phyloP scores from a whole-genome alignment of 2,113 vertebrate species.

The Strix aluco region DNA sequence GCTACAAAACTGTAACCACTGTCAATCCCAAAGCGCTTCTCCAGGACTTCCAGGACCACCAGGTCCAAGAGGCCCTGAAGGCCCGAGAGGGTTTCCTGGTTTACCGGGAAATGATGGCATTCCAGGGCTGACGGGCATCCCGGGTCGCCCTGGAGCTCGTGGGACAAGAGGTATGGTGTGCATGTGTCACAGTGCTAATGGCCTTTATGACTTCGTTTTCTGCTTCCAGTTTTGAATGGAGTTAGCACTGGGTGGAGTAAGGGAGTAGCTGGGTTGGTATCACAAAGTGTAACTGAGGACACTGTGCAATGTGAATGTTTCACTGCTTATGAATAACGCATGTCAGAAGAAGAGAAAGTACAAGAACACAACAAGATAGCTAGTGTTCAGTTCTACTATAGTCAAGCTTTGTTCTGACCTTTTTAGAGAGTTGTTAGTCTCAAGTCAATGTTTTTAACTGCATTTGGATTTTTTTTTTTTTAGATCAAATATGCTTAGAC shows the following conservation, averaged over 20 bases:
- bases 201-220: neutral
- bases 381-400: neutral
- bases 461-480: neutral
- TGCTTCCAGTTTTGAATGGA: neutral
- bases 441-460: neutral
- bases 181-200: neutral
- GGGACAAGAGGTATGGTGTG: conserved; percentile 86
- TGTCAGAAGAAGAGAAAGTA: neutral
- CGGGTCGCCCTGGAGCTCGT: conserved; percentile 83
- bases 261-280: neutral
- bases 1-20: conserved; percentile 83
- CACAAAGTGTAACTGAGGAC: neutral
- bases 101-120: conserved; percentile 83
- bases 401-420: neutral
- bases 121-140: conserved; percentile 81
- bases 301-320: neutral
- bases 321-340: fast-evolving
- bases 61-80: conserved; percentile 84
- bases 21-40: conserved; percentile 78
- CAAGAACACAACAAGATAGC: neutral
- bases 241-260: neutral
- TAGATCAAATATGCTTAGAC: neutral
- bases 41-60: conserved; percentile 85
- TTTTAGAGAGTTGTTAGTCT: neutral
- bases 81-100: conserved; percentile 86